Percentiles rank a stretch among this genome's conserved stretches.
These are phyloP conservation scores for Cyphomyrus plagiostoma DNA, from an alignment of 2,113 vertebrate genomes.

Conservation along the genomic window DNA sequence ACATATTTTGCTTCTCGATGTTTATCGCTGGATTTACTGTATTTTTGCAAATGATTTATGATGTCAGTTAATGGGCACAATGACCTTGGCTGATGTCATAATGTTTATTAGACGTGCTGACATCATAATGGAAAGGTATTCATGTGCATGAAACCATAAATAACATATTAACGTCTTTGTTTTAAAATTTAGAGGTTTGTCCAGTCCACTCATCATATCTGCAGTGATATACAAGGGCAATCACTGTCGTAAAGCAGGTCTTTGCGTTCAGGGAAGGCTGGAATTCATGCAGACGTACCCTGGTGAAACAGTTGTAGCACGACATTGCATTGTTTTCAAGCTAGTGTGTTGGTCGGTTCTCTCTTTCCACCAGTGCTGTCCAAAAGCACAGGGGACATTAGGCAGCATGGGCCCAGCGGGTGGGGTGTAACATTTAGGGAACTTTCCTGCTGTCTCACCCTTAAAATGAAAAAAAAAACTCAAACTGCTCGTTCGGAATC, in stretches of 20 bases:
- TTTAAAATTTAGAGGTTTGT: background rate
- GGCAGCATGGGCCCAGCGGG: background rate
- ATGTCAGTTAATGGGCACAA: conserved; percentile 6
- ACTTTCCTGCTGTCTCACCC: background rate
- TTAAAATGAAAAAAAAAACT: background rate
- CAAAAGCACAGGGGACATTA: background rate
- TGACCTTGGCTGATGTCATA: background rate
- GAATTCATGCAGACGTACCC: background rate
- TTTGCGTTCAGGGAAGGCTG: background rate
- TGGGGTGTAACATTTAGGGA: background rate
- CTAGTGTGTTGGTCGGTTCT: background rate
- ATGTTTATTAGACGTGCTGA: background rate
- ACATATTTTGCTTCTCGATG: background rate
- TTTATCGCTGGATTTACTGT: background rate
- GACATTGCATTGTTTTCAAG: background rate
- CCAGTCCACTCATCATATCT: background rate
- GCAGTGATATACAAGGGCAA: background rate
- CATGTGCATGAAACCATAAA: background rate
- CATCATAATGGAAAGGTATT: background rate
- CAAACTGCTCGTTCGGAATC: background rate
- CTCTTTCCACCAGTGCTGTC: background rate
- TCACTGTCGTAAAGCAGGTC: background rate
- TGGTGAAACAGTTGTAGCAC: background rate
- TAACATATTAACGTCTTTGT: conserved; percentile 15
- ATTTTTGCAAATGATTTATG: conserved; percentile 4